These are phyloP conservation scores for Drosophila tripunctata DNA, from an alignment of 2,888 invertebrate genomes.

Conservation along the genomic window DNA sequence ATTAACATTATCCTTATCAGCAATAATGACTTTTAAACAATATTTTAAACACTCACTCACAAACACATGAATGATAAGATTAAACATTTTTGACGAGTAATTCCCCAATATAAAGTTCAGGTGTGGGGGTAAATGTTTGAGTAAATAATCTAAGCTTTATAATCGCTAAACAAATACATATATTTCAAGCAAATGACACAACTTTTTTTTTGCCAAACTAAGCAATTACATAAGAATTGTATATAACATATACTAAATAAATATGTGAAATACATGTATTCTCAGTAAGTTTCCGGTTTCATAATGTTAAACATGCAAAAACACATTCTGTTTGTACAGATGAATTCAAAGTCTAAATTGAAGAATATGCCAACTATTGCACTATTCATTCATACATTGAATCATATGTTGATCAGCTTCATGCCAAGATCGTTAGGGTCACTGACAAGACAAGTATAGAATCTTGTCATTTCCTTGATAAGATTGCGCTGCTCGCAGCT, in stretches of 20 bases:
- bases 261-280: not conserved
- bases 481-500: constrained; percentile 43
- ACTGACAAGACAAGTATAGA: constrained; percentile 29
- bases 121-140: not conserved
- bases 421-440: constrained; percentile 50
- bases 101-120: not conserved
- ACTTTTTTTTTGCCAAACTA: no score
- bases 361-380: constrained; percentile 15
- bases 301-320: no score
- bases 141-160: not conserved
- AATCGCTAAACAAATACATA: not conserved
- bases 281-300: constrained; percentile 20
- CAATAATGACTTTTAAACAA: not conserved
- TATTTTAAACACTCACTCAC: not conserved
- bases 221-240: no score
- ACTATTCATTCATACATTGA: constrained; percentile 41
- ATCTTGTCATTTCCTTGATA: constrained; percentile 52
- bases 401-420: constrained; percentile 27
- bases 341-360: constrained; percentile 38
- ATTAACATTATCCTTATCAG: not conserved
- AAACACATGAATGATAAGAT: not conserved
- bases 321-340: constrained; percentile 1
- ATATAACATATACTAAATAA: not conserved
- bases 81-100: constrained; percentile 1
- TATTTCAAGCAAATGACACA: not conserved